phyloP scores from a whole-genome alignment of 2,113 vertebrate genomes.

The Proteles cristata region DNA sequence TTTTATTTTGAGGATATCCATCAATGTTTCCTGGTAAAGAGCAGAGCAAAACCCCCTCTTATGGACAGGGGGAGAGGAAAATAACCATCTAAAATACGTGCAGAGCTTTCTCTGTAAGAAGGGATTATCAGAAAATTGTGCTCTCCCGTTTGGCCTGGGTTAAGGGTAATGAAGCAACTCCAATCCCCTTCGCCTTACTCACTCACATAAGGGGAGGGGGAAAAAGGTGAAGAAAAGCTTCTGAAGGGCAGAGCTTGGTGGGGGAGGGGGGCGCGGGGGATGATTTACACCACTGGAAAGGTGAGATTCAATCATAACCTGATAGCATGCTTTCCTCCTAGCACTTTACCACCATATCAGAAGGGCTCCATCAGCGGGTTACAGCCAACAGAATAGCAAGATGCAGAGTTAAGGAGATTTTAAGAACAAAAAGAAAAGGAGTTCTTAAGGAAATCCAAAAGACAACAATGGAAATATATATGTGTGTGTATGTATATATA shows the following conservation, averaged over 20 bases:
- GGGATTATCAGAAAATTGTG: background rate
- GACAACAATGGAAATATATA: background rate
- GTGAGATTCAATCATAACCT: background rate
- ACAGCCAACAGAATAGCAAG: background rate
- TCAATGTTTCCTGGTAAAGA: background rate
- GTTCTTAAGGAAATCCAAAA: background rate
- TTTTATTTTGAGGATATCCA: background rate
- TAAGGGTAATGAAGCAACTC: background rate
- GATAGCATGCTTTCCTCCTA: background rate
- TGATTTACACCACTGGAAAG: background rate
- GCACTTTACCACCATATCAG: background rate
- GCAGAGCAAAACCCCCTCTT: background rate
- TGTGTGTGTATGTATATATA: too few species aligned
- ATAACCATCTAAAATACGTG: background rate
- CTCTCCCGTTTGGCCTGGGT: fast-evolving
- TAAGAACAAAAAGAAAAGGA: background rate
- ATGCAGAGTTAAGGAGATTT: background rate
- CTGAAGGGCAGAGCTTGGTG: background rate
- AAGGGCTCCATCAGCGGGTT: background rate
- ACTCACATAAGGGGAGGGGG: background rate
- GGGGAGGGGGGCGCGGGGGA: too few species aligned
- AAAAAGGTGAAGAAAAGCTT: background rate
- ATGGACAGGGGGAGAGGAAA: too few species aligned
- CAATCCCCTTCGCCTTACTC: fast-evolving
- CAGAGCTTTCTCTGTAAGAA: background rate